Evolutionary conservation across 2,113 vertebrate species (phyloP), one percentile per base, ranked within the genome.

Genomic region (Symphodus melops): DNA sequence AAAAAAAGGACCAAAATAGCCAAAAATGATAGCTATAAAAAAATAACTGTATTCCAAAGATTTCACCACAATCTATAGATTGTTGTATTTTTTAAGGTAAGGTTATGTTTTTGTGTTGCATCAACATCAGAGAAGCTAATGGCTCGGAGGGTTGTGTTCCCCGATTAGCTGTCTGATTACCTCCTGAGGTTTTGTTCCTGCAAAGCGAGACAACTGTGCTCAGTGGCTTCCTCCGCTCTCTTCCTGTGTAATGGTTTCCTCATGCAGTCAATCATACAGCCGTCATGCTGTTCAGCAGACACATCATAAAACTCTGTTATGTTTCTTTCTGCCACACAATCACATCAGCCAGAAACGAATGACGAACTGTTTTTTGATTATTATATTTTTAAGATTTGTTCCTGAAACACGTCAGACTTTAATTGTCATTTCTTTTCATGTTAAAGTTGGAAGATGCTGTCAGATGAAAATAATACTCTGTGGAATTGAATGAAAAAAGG

Each of bases 211-310:
- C 87, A 62, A 82, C 84, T 73, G 81, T 82, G 75, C 88, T 82
- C 83, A 83, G 76, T 84, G 68, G 79, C 78, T 42, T 77, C 77
- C 70, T 79, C 58, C 68, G 56, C 59, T 81, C 66, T 80, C 66
- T 84, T 83, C 77, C 79, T 86, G 77, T 85, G 54, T 88, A 84
- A 92, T 85, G 81, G 64, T 82, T 90, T 87, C 80, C 88, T 87
- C 79, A 51, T 61, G 59, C 79, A 80, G 82, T 87, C 82, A 89
- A 89, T 92, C 79, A 85, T 57, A 60, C 57, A 65, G 81, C 67
- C 28, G 8, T 75, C 51, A 48, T 51, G 54, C 77, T 76, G 82
- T 72, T 75, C 74, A 67, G 77, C 72, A 78, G 72, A 83, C 69
- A 79, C 68, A 70, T 79, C 72, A 81, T 49, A 70, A 81, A 76